phyloP scores from a whole-genome alignment of 2,113 vertebrate genomes.

The Labeo catla region DNA sequence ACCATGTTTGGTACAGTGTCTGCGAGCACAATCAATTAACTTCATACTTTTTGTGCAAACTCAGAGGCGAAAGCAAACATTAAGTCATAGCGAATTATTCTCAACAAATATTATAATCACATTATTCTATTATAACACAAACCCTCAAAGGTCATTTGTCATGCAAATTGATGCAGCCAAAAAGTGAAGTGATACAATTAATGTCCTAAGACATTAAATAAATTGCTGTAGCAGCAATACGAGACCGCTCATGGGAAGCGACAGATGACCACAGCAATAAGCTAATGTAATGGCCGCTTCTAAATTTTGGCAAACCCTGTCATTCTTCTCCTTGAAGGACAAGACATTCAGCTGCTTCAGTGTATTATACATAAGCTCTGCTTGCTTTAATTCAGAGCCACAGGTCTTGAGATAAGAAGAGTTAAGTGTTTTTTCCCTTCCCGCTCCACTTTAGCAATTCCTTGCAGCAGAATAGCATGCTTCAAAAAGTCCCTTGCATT shows the following conservation, averaged over 20 bases:
- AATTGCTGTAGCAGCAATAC: conserved; percentile 38
- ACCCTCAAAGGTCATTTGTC: conserved; percentile 5
- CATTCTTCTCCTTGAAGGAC: conserved; percentile 8
- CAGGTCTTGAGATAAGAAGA: not conserved
- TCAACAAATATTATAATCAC: conserved; percentile 37
- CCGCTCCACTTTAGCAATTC: not conserved
- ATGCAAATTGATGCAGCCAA: conserved; percentile 37
- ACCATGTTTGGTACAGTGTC: not conserved
- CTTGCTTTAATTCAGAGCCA: conserved; percentile 16
- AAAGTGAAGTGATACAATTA: conserved; percentile 42
- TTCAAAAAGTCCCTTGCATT: not conserved
- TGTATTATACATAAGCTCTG: not conserved
- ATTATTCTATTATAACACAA: conserved; percentile 27
- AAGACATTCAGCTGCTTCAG: conserved; percentile 10
- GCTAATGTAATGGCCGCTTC: conserved; percentile 32
- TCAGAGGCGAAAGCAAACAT: not conserved
- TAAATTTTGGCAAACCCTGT: conserved; percentile 28
- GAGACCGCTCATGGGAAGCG: conserved; percentile 26
- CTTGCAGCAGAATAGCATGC: not conserved
- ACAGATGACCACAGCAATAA: conserved; percentile 51
- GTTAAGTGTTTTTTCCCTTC: not conserved
- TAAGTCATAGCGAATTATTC: conserved; percentile 23
- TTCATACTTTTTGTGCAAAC: conserved; percentile 13
- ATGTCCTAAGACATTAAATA: conserved; percentile 47
- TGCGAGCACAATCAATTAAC: not conserved